phyloP scores from a whole-genome alignment of 2,888 invertebrate species.

The Agrochola circellaris region DNA sequence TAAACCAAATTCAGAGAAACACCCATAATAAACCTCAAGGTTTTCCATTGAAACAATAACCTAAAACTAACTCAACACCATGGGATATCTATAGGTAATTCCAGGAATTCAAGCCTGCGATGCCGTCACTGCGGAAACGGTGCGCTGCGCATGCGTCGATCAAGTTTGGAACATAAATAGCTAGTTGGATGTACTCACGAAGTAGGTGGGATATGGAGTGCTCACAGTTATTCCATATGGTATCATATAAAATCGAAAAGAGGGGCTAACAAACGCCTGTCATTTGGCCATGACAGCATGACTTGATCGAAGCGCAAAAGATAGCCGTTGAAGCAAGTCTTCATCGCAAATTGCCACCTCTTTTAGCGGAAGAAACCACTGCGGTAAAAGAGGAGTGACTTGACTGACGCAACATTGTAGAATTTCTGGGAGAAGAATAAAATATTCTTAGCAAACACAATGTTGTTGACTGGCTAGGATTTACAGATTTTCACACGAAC shows the following conservation, averaged over 20 bases:
- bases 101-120: constrained; percentile 65
- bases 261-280: background rate
- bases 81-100: constrained; percentile 58
- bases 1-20: constrained; percentile 35
- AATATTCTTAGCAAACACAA: no score
- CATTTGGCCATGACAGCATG: background rate
- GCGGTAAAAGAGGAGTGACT: background rate
- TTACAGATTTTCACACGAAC: no score
- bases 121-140: constrained; percentile 75
- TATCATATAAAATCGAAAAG: background rate
- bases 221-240: background rate
- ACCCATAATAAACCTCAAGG: constrained; percentile 11
- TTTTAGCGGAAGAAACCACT: background rate
- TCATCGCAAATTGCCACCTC: background rate
- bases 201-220: constrained; percentile 21
- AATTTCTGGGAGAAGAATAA: background rate
- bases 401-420: background rate
- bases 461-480: no score
- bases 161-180: constrained; percentile 77
- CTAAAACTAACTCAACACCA: constrained; percentile 40
- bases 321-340: background rate
- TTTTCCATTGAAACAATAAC: constrained; percentile 42
- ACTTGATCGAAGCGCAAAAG: background rate
- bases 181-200: constrained; percentile 40
- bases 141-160: constrained; percentile 72